These are phyloP conservation scores for Papilio helenus DNA, from an alignment of 1,140 invertebrate species.

Conservation along the genomic window DNA sequence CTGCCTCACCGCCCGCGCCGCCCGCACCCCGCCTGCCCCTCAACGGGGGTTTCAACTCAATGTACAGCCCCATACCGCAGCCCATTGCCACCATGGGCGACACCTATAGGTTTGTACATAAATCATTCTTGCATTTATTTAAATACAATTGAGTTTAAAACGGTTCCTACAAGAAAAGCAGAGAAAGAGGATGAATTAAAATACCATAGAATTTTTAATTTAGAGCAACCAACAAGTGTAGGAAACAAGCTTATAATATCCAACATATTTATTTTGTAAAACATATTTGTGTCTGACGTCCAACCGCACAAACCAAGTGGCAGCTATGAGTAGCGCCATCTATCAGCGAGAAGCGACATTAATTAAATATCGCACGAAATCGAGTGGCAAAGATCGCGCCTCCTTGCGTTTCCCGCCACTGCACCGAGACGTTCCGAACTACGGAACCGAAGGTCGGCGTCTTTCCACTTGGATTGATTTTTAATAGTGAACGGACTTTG, in stretches of 20 bases:
- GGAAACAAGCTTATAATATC: no score
- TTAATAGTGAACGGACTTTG: slow-evolving; percentile 77
- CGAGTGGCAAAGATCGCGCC: slow-evolving; percentile 76
- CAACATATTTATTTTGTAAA: no score
- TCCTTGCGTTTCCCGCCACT: slow-evolving; percentile 75
- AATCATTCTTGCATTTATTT: background rate
- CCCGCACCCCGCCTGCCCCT: slow-evolving; percentile 86
- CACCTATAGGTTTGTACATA: slow-evolving; percentile 91
- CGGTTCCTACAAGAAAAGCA: no score
- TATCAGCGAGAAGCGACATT: slow-evolving; percentile 64
- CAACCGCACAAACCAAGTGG: no score
- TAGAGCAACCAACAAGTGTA: no score
- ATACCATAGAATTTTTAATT: no score
- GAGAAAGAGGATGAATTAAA: no score
- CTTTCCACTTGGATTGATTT: slow-evolving; percentile 79
- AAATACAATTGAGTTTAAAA: no score
- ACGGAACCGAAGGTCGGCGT: slow-evolving; percentile 63
- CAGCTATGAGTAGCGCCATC: slow-evolving; percentile 60
- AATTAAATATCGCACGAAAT: slow-evolving; percentile 73
- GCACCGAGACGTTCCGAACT: slow-evolving; percentile 73
- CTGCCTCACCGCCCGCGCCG: slow-evolving; percentile 84
- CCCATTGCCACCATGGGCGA: slow-evolving; percentile 96
- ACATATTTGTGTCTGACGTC: no score
- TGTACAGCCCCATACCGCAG: slow-evolving; percentile 97
- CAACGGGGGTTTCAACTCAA: slow-evolving; percentile 95